A percentile compares a stretch with the other conserved stretches of the same genome.
Evolutionary conservation across 2,113 vertebrate species (phyloP).

Genomic region (Xenus cinereus): DNA sequence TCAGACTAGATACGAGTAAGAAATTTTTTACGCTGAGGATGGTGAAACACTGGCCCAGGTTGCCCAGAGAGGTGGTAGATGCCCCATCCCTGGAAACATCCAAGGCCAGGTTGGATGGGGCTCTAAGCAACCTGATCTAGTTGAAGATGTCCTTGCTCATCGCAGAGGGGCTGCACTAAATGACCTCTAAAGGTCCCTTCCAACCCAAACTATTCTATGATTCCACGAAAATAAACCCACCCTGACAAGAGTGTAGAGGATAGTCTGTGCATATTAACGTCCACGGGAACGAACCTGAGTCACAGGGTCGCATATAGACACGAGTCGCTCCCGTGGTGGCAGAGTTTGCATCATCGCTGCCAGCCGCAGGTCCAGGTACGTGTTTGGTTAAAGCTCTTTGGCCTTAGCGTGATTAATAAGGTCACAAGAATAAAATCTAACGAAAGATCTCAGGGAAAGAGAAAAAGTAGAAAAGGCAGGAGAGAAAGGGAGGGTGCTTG

Average conservation of each 20-base stretch:
- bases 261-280: not conserved
- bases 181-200: not conserved
- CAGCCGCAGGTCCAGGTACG: not conserved
- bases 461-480: not conserved
- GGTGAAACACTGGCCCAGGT: not conserved
- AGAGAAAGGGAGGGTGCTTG: accelerated
- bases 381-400: not conserved
- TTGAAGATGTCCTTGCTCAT: not conserved
- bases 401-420: not conserved
- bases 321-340: accelerated
- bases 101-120: accelerated
- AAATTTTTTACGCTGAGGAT: not conserved
- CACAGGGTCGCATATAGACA: not conserved
- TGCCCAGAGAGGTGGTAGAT: not conserved
- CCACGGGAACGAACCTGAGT: not conserved
- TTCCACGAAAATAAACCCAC: not conserved
- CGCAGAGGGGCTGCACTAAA: not conserved
- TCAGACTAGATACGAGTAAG: not conserved
- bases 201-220: not conserved
- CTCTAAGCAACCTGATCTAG: not conserved
- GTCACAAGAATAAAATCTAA: not conserved
- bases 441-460: not conserved
- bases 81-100: not conserved
- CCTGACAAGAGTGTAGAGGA: not conserved
- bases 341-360: not conserved